Conservation (phyloP, 1,140 invertebrate genomes). For the Drosophila kanapiae region DNA sequence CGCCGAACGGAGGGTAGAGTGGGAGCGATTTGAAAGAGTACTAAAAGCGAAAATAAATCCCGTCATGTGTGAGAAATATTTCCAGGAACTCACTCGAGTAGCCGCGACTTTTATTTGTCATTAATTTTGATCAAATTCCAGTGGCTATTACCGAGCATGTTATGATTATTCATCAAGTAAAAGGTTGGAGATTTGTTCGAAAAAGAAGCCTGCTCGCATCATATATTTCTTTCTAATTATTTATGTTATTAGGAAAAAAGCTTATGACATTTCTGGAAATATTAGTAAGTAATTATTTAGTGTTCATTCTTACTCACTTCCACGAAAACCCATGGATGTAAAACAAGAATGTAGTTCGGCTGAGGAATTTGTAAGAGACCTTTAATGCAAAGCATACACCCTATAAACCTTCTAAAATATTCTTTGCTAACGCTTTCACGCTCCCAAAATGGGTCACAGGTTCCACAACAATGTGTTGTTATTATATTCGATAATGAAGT, state of each 20-base stretch:
- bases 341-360: too few relatives aligned
- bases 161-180: conserved; percentile 6
- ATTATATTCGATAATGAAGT: background rate
- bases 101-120: conserved; percentile 27
- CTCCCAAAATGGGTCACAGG: too few relatives aligned
- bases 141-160: conserved; percentile 2
- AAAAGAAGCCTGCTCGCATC: background rate
- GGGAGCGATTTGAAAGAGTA: conserved; percentile 10
- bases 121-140: conserved; percentile 26
- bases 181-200: background rate
- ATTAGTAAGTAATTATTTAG: too few relatives aligned
- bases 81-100: conserved; percentile 14
- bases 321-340: too few relatives aligned
- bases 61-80: conserved; percentile 27
- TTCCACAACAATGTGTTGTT: background rate
- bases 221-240: too few relatives aligned
- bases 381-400: background rate
- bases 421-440: too few relatives aligned
- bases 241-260: too few relatives aligned
- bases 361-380: too few relatives aligned
- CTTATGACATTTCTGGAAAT: too few relatives aligned
- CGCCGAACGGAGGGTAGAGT: background rate
- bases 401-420: background rate
- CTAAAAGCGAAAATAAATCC: conserved; percentile 36
- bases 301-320: too few relatives aligned